These are phyloP conservation scores for Sardina pilchardus DNA, from an alignment of 2,113 vertebrate species.

Conservation along the genomic window DNA sequence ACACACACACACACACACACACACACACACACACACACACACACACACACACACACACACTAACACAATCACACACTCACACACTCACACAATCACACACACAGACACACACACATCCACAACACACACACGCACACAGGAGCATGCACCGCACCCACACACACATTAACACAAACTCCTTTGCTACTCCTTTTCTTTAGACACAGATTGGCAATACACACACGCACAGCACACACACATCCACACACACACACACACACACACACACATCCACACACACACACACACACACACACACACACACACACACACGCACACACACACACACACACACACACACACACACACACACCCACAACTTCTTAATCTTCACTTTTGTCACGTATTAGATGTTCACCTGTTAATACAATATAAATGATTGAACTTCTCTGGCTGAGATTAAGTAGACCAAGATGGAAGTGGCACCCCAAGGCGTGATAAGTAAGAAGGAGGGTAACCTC, in stretches of 20 bases:
- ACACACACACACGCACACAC: not conserved
- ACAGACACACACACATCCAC: not conserved
- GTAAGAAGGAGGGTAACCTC: not conserved
- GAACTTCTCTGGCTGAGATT: not conserved
- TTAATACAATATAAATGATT: not conserved
- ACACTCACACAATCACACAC: not conserved
- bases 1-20: not conserved
- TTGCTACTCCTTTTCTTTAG: too few relatives aligned
- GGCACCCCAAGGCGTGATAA: not conserved
- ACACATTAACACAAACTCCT: too few relatives aligned
- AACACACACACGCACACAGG: not conserved
- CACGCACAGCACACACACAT: too few relatives aligned
- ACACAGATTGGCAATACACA: too few relatives aligned
- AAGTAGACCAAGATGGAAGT: not conserved
- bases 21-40: not conserved
- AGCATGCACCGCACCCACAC: too few relatives aligned
- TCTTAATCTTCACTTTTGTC: not conserved
- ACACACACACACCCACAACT: not conserved
- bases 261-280: not conserved
- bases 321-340: slow-evolving; percentile 2
- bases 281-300: not conserved
- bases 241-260: not conserved
- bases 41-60: not conserved
- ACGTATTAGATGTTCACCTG: not conserved
- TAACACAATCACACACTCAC: not conserved